Evolutionary conservation across 2,888 invertebrate species (phyloP).

Genomic region (Heteromurus nitidus): DNA sequence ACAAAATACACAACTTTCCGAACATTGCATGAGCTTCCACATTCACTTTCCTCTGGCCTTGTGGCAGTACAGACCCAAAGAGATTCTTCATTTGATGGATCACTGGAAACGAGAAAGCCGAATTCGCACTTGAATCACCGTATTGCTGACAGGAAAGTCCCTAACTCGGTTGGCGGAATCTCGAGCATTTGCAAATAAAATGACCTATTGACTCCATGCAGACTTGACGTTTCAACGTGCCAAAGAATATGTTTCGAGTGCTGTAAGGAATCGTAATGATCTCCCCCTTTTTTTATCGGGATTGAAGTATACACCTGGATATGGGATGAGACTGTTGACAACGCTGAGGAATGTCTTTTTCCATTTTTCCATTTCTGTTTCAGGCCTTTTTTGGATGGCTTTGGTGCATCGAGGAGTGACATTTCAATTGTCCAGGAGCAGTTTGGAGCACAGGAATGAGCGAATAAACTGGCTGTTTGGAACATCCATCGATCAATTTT

Average conservation of each 20-base stretch:
- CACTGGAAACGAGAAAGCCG: constrained; percentile 39
- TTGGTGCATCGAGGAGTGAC: constrained; percentile 2
- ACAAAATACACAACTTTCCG: constrained; percentile 60
- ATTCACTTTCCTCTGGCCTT: background rate
- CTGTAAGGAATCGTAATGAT: constrained; percentile 60
- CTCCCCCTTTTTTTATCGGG: constrained; percentile 51
- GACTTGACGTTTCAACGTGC: constrained; percentile 58
- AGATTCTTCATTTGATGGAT: constrained; percentile 47
- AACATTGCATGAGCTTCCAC: constrained; percentile 37
- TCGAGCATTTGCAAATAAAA: constrained; percentile 51
- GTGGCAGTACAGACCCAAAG: constrained; percentile 39
- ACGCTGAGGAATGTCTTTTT: background rate
- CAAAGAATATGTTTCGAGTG: constrained; percentile 53
- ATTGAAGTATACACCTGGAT: constrained; percentile 54
- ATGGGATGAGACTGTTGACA: constrained; percentile 32
- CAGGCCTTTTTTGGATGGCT: background rate
- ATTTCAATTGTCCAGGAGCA: constrained; percentile 58
- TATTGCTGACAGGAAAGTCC: constrained; percentile 51
- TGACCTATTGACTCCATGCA: constrained; percentile 59
- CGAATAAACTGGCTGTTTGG: constrained; percentile 46
- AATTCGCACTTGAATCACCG: constrained; percentile 52
- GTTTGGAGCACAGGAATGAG: constrained; percentile 63
- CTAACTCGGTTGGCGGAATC: constrained; percentile 52
- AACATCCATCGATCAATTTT: constrained; percentile 64
- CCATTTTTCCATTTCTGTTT: constrained; percentile 25